Conservation (phyloP, 2,797 vertebrate species). For the Triplophysa yarkandensis region DNA sequence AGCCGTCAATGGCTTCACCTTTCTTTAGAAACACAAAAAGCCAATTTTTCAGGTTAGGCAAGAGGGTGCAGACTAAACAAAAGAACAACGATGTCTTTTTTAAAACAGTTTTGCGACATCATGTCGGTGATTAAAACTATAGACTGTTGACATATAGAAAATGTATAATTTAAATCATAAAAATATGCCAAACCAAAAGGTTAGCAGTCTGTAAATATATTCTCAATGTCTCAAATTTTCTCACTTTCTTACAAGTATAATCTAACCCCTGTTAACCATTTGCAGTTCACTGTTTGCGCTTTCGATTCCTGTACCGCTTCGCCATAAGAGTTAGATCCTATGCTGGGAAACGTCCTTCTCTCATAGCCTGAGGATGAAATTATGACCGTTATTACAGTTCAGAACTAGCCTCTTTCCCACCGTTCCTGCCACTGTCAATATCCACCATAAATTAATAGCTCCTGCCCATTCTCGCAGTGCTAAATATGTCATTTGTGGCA, state of each 20-base stretch:
- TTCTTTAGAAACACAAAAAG: constrained; percentile 22
- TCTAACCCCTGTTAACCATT: constrained; percentile 31
- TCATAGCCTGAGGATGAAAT: constrained; percentile 45
- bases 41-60: constrained; percentile 29
- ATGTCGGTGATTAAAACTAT: neutral
- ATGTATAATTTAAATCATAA: neutral
- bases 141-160: neutral
- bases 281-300: constrained; percentile 28
- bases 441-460: constrained; percentile 47
- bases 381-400: constrained; percentile 51
- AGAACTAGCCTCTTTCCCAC: constrained; percentile 17
- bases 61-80: constrained; percentile 33
- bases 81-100: constrained; percentile 9
- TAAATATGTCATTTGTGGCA: constrained; percentile 56
- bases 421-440: constrained; percentile 36
- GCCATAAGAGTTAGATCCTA: constrained; percentile 12
- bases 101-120: neutral
- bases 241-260: constrained; percentile 4
- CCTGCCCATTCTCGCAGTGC: constrained; percentile 30
- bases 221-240: neutral
- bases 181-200: neutral
- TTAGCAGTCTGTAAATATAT: neutral
- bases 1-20: constrained; percentile 22
- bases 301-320: constrained; percentile 49
- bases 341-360: constrained; percentile 14